A percentile compares a stretch with the other conserved stretches of the same genome.
phyloP scores from a whole-genome alignment of 2,797 vertebrate genomes.

The Scomberomorus guttatus region DNA sequence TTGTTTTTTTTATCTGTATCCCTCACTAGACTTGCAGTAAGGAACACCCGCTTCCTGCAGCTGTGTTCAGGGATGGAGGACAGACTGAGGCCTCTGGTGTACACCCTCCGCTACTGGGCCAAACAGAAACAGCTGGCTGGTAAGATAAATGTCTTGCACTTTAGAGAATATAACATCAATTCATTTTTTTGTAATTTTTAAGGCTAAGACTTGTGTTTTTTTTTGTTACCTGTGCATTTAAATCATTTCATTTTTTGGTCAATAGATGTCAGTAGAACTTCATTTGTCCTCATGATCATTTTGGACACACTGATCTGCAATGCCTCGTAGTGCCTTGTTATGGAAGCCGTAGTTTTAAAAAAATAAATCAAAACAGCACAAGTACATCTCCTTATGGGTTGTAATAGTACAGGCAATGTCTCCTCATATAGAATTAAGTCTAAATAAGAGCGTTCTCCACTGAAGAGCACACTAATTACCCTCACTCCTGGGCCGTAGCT shows the following conservation, averaged over 20 bases:
- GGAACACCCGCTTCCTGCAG: constrained; percentile 93
- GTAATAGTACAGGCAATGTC: not conserved
- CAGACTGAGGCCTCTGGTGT: constrained; percentile 91
- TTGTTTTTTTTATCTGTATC: not conserved
- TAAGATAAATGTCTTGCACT: constrained; percentile 63
- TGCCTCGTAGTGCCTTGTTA: not conserved
- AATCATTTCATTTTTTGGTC: constrained; percentile 32
- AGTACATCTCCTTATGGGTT: constrained; percentile 10
- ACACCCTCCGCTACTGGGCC: constrained; percentile 91
- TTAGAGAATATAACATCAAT: not conserved
- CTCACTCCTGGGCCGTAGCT: not conserved
- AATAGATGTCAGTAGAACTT: constrained; percentile 74
- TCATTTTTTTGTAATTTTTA: not conserved
- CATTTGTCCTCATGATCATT: not conserved
- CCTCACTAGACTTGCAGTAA: constrained; percentile 88
- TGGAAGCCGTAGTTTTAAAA: not conserved
- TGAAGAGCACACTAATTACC: constrained; percentile 37
- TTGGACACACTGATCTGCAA: not conserved
- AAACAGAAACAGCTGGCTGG: constrained; percentile 92
- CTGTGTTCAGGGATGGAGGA: constrained; percentile 88
- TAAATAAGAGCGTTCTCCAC: constrained; percentile 11
- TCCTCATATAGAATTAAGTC: constrained; percentile 24
- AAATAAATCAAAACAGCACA: not conserved
- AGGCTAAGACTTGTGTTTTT: not conserved
- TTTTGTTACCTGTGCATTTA: not conserved